Evolutionary conservation across 1,140 invertebrate species (phyloP).

Genomic region (Potamilus streckersoni): DNA sequence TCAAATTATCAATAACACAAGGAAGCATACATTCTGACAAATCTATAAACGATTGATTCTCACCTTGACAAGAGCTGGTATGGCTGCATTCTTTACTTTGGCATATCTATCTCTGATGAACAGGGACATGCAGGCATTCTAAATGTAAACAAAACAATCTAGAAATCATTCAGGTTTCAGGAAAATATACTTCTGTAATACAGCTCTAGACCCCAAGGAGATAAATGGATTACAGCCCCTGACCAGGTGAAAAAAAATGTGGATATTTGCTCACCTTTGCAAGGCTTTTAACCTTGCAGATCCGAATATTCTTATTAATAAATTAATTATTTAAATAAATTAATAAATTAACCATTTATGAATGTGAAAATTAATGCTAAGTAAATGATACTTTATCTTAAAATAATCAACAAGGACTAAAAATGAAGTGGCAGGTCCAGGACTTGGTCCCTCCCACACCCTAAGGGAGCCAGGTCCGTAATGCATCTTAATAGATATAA

Average conservation of each 20-base stretch:
- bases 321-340: too few species aligned
- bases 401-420: too few species aligned
- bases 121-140: constrained; percentile 58
- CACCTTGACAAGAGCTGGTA: constrained; percentile 61
- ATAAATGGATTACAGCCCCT: not conserved
- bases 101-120: constrained; percentile 58
- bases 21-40: not conserved
- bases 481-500: too few species aligned
- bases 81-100: constrained; percentile 59
- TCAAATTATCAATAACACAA: not conserved
- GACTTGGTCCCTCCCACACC: too few species aligned
- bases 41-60: constrained; percentile 2
- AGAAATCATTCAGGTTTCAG: not conserved
- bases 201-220: not conserved
- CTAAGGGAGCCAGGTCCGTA: too few species aligned
- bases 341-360: too few species aligned
- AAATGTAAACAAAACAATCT: constrained; percentile 11
- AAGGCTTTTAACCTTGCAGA: too few species aligned
- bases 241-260: not conserved
- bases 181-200: not conserved
- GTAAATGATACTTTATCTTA: too few species aligned
- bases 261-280: too few species aligned
- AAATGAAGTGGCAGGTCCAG: too few species aligned
- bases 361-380: too few species aligned
- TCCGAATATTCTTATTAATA: too few species aligned